Evolutionary conservation across 1,140 invertebrate species (phyloP), one percentile per base, ranked within the genome.

Genomic region (Drosophila melanica): DNA sequence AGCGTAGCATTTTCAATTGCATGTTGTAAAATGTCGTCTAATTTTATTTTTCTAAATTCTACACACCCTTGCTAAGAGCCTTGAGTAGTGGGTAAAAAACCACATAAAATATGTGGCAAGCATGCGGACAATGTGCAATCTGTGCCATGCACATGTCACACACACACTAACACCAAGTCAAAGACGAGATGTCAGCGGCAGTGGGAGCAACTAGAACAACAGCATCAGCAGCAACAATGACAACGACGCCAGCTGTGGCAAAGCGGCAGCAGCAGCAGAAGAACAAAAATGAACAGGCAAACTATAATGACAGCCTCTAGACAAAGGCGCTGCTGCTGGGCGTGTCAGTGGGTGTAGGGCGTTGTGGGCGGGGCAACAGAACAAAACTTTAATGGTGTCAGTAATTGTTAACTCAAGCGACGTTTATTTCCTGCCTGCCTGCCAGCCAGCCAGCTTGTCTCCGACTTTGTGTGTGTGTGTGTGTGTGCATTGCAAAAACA

Each of bases 321-420:
- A 82, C 75, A 81, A 79, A 68, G 59, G 30, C 67, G 53, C 39
- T 58, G 62, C 12, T 60, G 33, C 9, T 35, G 57, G 47, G 54
- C 45, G 70, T 57, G 42, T 14, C 50, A 30, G 51, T 45, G 10
- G 16, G 37, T 53, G 50, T 33, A 20, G 20, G 47, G 41, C 23
- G 9, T 10, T 12, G 39, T 54, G 54, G 10, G 44, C 18, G 63
- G 39, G 62, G 18, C 10, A 41, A 42, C 33, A 39, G 72, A 66
- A 70, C 47, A 76, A 75, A 87, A 87, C 84, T 89, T 87, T 87
- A 87, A 87, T 87, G 84, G 84, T 87, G 84, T 87, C 84, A 87
- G 84, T 87, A 87, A 87, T 87, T 87, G 84, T 87, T 87, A 87
- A 89, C 79, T 87, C 76, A 89, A 87, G 84, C 84, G 79, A 87